Evolutionary conservation across 2,797 vertebrate species (phyloP), one percentile per base, ranked within the genome.

Genomic region (Meda fulgida): DNA sequence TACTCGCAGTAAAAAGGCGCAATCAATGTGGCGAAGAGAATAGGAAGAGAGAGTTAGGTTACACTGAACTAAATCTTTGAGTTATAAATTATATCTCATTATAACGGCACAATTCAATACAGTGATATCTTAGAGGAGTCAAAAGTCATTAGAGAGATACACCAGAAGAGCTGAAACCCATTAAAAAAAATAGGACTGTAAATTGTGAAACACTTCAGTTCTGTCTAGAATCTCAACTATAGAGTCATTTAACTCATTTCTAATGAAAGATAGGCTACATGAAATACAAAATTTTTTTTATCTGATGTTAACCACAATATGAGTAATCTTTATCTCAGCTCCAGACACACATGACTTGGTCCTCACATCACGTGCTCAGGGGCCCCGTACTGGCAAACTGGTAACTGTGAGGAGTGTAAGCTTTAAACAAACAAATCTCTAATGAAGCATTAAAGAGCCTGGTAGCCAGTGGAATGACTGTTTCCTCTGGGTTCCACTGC

Each of bases 321-420:
- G 34, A 73, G 38, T 73, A 82, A 73, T 46, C 38, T 18, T 63
- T n/a, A 63, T 73, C 80, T 48, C 69, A 63, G 80, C 21, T 36
- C 26, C 51, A 92, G 90, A 90, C 91, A 89, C 31, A 89, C 69
- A 76, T 70, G 73, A 70, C 19, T 71, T 84, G 78, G 71, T 72
- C 63, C 75, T 71, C 77, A 80, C 21, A 70, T 67, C 80, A 81
- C 53, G 26, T 73, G 83, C 60, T 48, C 31, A 38, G 38, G 72
- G 83, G 67, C 73, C 55, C 29, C 36, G 38, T 72, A 71, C n/a
- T 51, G 71, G 40, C 67, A 67, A 70, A 83, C 34, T 34, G 48
- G 75, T 53, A 77, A 58, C n/a, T 43, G 43, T 69, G 75, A 79
- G 40, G 29, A 23, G 81, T 78, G 38, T 66, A 63, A 73, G 67